Conservation (phyloP, 2,113 vertebrate genomes). For the Pogona vitticeps region DNA sequence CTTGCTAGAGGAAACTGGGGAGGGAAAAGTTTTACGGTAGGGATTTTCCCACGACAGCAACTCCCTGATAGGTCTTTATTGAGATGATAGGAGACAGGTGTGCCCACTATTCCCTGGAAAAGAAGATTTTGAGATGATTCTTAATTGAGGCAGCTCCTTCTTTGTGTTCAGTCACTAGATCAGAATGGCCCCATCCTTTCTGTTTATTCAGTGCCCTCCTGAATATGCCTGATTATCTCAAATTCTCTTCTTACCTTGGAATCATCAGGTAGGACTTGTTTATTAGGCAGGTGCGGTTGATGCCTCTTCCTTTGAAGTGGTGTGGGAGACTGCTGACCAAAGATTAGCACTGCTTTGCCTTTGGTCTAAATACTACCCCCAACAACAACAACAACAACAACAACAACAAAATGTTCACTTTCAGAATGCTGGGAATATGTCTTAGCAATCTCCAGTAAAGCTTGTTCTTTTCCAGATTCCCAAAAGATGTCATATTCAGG, state of each 20-base stretch:
- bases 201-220: not conserved
- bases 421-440: not conserved
- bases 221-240: not conserved
- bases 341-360: not conserved
- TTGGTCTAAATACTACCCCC: not conserved
- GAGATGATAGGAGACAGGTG: not conserved
- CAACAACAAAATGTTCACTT: not conserved
- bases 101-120: not conserved
- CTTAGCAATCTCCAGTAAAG: not conserved
- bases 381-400: too few species aligned
- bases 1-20: not conserved
- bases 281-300: not conserved
- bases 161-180: not conserved
- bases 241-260: not conserved
- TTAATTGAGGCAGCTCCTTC: not conserved
- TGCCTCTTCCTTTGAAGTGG: not conserved
- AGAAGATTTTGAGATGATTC: not conserved
- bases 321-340: not conserved
- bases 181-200: not conserved
- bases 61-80: not conserved
- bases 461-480: not conserved
- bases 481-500: not conserved
- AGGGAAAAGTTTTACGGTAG: too few species aligned
- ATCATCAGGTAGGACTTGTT: not conserved
- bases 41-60: too few species aligned